Base-by-base conservation (phyloP, 2,113 vertebrate species). In the Fukomys damarensis region DNA sequence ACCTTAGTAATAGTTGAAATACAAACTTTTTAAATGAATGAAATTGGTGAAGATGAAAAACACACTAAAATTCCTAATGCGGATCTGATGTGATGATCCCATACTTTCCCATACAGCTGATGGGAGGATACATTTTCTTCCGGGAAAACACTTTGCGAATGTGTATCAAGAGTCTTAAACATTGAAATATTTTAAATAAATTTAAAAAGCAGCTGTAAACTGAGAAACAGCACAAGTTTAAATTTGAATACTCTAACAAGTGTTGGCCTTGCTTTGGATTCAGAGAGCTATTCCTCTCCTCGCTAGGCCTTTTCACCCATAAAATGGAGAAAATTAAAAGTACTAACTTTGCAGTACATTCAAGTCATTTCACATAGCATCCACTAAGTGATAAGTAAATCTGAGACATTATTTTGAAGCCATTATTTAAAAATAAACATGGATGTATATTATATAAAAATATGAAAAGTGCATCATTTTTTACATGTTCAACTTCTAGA, bases 1-100 rank as follows among this genome's bases (percentile, higher is more conserved):
- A 46, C 2, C 66, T 52, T 38, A 68, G 86, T 91, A 87, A 52
- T 54, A 11, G 19, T 86, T 8, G 54, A 95, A 87, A 91, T 46
- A 38, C 38, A 93, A 68, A 77, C 63, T 65, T 65, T 58, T 46
- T 81, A 68, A 80, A 66, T 86, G 46, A 77, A 70, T 90, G 72
- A 92, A 96, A 79, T 61, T 89, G 65, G n/a, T 86, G 19, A 86
- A 70, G 66, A 86, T 77, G 84, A 97, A 94, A 46, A 35, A 56
- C 77, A 49, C 56, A 16, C 24, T 92, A 19, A 92, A 86, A 86
- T 61, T 85, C 58, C 86, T 46, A 89, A 35, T 56, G 72, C 41
- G 81, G 49, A 92, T 89, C 35, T 38, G 17, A 89, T 96, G 54
- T 80, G 30, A 13, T 85, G 68, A 74, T 79, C 12, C 3, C 41